Conservation (phyloP, 2,888 invertebrate species). For the Thereva nobilitata region DNA sequence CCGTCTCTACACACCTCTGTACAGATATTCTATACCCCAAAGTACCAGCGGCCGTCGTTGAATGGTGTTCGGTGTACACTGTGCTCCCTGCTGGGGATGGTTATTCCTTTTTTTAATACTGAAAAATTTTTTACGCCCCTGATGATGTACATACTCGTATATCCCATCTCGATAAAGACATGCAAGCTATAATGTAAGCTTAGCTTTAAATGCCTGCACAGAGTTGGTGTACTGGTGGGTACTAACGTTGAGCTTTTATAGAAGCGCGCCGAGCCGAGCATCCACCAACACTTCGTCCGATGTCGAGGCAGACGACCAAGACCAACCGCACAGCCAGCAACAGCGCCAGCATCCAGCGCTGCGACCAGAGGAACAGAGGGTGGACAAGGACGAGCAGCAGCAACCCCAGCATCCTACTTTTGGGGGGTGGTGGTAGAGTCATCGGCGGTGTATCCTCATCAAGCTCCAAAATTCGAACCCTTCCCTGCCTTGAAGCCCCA, state of each 20-base stretch:
- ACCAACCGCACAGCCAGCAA: slow-evolving; percentile 26
- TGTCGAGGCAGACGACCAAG: slow-evolving; percentile 27
- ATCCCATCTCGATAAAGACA: slow-evolving; percentile 34
- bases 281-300: slow-evolving; percentile 22
- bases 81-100: slow-evolving; percentile 28
- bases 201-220: slow-evolving; percentile 29
- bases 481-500: slow-evolving; percentile 7
- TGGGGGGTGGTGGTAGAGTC: neutral
- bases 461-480: slow-evolving; percentile 27
- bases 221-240: slow-evolving; percentile 3
- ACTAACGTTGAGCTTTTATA: slow-evolving; percentile 24
- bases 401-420: neutral
- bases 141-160: slow-evolving; percentile 36
- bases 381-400: too few species aligned
- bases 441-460: slow-evolving; percentile 26
- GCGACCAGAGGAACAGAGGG: too few species aligned
- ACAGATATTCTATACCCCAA: slow-evolving; percentile 28
- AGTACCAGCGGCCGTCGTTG: slow-evolving; percentile 32
- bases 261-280: slow-evolving; percentile 34
- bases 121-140: slow-evolving; percentile 40
- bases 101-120: slow-evolving; percentile 35
- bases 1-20: slow-evolving; percentile 33
- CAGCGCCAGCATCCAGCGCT: neutral
- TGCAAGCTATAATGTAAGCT: slow-evolving; percentile 34
- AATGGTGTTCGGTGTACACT: slow-evolving; percentile 19